Conservation (phyloP, 2,888 invertebrate genomes). For the Hypolimnas misippus region DNA sequence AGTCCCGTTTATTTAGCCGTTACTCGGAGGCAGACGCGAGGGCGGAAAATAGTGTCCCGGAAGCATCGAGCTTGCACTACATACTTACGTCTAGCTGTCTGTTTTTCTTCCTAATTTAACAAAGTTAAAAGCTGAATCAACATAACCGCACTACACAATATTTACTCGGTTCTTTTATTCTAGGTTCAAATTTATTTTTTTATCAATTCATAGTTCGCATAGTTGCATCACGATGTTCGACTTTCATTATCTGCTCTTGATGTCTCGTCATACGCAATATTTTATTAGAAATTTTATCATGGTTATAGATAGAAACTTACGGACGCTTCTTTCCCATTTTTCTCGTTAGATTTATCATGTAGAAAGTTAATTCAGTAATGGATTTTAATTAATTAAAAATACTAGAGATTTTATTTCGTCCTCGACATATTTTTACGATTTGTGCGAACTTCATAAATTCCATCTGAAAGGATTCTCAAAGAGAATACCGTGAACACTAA, state of each 20-base stretch:
- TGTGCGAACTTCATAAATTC: neutral
- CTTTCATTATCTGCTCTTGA: too few species aligned
- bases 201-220: neutral
- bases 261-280: neutral
- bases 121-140: constrained; percentile 1
- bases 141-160: neutral
- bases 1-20: constrained; percentile 60
- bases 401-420: neutral
- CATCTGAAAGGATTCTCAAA: constrained; percentile 2
- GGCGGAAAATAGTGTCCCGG: neutral
- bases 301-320: too few species aligned
- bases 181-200: neutral
- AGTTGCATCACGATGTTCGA: neutral
- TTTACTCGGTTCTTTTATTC: neutral
- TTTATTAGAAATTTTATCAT: neutral
- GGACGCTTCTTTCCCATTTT: too few species aligned
- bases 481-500: neutral
- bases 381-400: neutral
- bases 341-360: neutral
- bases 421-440: neutral
- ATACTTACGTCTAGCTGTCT: neutral
- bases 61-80: neutral
- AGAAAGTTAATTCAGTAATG: neutral
- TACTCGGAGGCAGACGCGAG: constrained; percentile 44
- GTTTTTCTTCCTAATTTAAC: neutral